phyloP scores from a whole-genome alignment of 2,113 vertebrate species.

The Otus sunia region DNA sequence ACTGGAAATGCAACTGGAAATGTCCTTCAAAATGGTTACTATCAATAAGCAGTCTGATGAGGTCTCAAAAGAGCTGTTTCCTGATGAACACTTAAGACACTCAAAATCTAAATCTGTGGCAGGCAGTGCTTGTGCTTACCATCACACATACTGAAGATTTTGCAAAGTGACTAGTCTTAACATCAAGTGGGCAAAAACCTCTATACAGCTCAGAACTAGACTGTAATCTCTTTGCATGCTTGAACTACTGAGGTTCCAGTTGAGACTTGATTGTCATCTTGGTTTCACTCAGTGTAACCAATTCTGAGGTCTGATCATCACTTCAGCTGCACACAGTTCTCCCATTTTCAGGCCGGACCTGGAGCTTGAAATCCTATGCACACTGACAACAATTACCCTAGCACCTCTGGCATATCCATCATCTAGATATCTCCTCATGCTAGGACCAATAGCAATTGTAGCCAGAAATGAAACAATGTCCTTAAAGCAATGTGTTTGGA shows the following conservation, averaged over 20 bases:
- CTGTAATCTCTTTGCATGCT: background rate
- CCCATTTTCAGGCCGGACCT: background rate
- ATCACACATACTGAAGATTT: background rate
- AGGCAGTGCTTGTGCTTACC: background rate
- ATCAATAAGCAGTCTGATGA: background rate
- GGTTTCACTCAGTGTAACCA: background rate
- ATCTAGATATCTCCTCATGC: background rate
- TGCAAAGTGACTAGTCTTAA: background rate
- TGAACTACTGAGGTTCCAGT: background rate
- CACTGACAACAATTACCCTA: slow-evolving; percentile 14
- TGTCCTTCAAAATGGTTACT: background rate
- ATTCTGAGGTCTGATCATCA: background rate
- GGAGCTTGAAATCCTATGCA: background rate
- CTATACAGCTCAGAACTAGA: background rate
- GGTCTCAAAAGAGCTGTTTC: background rate
- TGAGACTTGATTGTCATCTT: background rate
- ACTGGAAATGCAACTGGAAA: background rate
- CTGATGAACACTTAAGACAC: background rate
- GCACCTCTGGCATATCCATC: slow-evolving; percentile 39
- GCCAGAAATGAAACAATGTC: slow-evolving; percentile 3
- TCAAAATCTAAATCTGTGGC: background rate
- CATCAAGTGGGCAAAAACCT: background rate
- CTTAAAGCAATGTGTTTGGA: background rate
- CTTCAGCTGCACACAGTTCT: background rate
- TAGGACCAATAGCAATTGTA: slow-evolving; percentile 24